Base-by-base conservation (phyloP, 2,888 invertebrate genomes). In the Volucella inflata region DNA sequence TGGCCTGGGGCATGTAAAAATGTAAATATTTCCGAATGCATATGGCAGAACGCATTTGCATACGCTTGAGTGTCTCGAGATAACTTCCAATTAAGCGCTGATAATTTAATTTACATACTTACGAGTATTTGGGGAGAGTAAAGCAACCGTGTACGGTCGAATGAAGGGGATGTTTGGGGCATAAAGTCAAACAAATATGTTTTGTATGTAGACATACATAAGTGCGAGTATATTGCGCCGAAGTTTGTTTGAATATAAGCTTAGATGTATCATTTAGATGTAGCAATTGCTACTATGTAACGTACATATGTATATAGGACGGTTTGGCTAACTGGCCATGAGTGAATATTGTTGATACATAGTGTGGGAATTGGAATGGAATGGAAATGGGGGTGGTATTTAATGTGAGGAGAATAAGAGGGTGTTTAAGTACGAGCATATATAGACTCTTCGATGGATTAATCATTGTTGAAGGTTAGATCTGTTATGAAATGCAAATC, bases 31-130 rank as follows among this genome's bases (percentile, higher is more conserved):
- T 84, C 68, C 84, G 71, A 84, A 84, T 84, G 84, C 77, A 77
- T 67, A 76, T 71, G 71, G 44, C 78, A 75, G 75, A 84, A 76
- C 84, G 84, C 80, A 80, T 80, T 84, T 80, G 79, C 80, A 84
- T 64, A 83, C 62, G 75, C 75, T 80, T 67, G 75, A 84, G 75
- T 71, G 80, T 80, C 75, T 84, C 84, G 80, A 84, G 84, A 84
- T 84, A 84, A 76, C 80, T 84, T 84, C 84, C 80, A 84, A 84
- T 84, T 84, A 84, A 84, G 84, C 80, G 80, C 84, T 84, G 74
- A 84, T 84, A 84, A 84, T 84, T 84, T 75, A 80, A 84, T 84
- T 84, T 80, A 80, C 84, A 84, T 84, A 71, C 84, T 71, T 71
- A n/a, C n/a, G n/a, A n/a, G n/a, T n/a, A 80, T 70, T 60, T 51